Percentiles rank a stretch among this genome's conserved stretches.
phyloP scores from a whole-genome alignment of 2,888 invertebrate species.

The Sarcophaga variegata region DNA sequence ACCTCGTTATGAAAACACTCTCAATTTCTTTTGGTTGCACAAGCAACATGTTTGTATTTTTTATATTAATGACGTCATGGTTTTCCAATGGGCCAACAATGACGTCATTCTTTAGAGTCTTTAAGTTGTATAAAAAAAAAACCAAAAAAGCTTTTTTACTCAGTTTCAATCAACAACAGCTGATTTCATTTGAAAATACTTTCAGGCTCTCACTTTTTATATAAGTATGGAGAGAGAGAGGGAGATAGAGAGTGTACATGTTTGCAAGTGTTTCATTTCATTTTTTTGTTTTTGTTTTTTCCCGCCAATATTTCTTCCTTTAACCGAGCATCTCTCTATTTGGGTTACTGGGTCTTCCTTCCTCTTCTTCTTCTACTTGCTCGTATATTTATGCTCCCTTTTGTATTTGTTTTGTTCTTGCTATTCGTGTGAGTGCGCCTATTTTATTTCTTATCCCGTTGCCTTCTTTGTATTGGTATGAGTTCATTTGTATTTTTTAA shows the following conservation, averaged over 20 bases:
- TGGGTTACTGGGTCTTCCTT: slow-evolving; percentile 57
- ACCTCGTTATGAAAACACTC: too few species aligned
- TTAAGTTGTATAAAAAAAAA: neutral
- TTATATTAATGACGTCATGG: neutral
- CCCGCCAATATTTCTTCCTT: slow-evolving; percentile 54
- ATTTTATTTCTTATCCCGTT: neutral
- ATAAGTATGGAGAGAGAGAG: too few species aligned
- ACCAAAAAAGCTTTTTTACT: slow-evolving; percentile 2
- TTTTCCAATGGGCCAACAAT: neutral
- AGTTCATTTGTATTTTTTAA: neutral
- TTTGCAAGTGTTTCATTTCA: neutral
- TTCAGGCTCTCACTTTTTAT: slow-evolving; percentile 17
- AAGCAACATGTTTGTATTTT: neutral
- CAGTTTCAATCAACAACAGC: slow-evolving; percentile 13
- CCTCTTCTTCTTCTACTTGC: slow-evolving; percentile 8
- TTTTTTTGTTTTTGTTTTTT: slow-evolving; percentile 25
- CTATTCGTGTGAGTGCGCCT: neutral
- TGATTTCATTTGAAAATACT: slow-evolving; percentile 26
- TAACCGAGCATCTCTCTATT: neutral
- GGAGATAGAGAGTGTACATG: neutral
- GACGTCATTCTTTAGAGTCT: slow-evolving; percentile 42
- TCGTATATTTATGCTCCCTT: neutral
- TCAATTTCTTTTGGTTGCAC: neutral
- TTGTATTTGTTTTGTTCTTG: neutral
- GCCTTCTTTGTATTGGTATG: neutral